A percentile compares a stretch with the other conserved stretches of the same genome.
phyloP scores from a whole-genome alignment of 1,140 invertebrate species.

The Bathynomus jamesi region DNA sequence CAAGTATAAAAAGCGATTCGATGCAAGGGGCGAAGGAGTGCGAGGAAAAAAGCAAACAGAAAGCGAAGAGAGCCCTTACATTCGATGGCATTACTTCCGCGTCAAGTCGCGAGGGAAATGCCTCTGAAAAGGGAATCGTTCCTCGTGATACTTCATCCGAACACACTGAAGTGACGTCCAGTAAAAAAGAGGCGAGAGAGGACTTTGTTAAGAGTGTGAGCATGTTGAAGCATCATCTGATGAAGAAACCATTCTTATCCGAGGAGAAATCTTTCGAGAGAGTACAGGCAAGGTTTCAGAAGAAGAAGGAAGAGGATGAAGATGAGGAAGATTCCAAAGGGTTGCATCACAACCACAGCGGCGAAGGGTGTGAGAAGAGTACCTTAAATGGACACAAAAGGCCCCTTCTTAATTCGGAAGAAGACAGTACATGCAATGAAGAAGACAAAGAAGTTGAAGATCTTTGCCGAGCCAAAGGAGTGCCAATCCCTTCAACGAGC shows the following conservation, averaged over 20 bases:
- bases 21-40: slow-evolving; percentile 3
- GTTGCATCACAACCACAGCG: no score
- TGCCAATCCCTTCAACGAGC: slow-evolving; percentile 28
- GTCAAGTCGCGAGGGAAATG: background rate
- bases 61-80: slow-evolving; percentile 18
- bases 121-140: no score
- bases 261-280: background rate
- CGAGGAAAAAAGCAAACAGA: slow-evolving; percentile 2
- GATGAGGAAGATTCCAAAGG: slow-evolving; percentile 12
- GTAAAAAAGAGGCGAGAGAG: slow-evolving; percentile 8
- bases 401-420: background rate
- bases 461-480: slow-evolving; percentile 18
- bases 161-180: background rate
- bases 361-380: background rate
- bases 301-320: slow-evolving; percentile 4
- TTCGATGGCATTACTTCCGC: slow-evolving; percentile 10
- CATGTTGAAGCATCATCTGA: slow-evolving; percentile 29
- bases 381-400: slow-evolving; percentile 4
- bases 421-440: background rate
- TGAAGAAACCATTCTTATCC: slow-evolving; percentile 13
- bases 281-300: background rate
- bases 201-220: slow-evolving; percentile 22
- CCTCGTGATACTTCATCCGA: background rate
- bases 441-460: slow-evolving; percentile 23
- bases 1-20: slow-evolving; percentile 23